Evolutionary conservation across 2,113 vertebrate species (phyloP).

Genomic region (Crypturellus undulatus): DNA sequence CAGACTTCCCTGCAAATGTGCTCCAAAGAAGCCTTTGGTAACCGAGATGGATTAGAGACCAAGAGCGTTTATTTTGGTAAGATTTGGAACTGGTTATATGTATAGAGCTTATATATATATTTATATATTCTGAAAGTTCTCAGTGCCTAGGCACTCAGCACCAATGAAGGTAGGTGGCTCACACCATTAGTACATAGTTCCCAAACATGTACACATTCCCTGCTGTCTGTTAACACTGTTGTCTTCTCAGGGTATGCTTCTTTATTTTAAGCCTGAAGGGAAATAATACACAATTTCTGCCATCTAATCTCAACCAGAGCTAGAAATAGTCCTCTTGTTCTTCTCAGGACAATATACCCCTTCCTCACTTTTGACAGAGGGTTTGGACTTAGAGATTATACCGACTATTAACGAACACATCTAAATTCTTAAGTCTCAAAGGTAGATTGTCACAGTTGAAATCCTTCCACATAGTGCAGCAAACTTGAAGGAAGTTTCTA

Average conservation of each 20-base stretch:
- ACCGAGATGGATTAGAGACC: background rate
- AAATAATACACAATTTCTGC: background rate
- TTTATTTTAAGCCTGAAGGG: background rate
- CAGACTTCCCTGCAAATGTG: background rate
- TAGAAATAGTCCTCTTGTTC: background rate
- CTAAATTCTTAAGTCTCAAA: background rate
- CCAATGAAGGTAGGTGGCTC: background rate
- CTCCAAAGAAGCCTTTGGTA: background rate
- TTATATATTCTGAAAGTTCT: background rate
- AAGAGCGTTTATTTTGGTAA: background rate
- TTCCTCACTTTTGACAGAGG: background rate
- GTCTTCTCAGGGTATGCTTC: background rate
- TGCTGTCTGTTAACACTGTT: background rate
- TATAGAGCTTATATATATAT: background rate
- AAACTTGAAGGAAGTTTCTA: background rate
- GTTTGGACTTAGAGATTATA: background rate
- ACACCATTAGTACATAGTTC: background rate
- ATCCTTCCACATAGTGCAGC: background rate
- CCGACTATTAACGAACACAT: background rate
- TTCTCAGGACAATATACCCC: background rate
- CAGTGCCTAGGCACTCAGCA: fast-evolving
- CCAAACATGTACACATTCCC: background rate
- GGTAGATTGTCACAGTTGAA: background rate
- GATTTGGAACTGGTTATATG: background rate
- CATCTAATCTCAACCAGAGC: background rate